Percentiles rank a stretch among this genome's conserved stretches.
phyloP scores from a whole-genome alignment of 2,888 invertebrate species.

The Leptopilina myrica region DNA sequence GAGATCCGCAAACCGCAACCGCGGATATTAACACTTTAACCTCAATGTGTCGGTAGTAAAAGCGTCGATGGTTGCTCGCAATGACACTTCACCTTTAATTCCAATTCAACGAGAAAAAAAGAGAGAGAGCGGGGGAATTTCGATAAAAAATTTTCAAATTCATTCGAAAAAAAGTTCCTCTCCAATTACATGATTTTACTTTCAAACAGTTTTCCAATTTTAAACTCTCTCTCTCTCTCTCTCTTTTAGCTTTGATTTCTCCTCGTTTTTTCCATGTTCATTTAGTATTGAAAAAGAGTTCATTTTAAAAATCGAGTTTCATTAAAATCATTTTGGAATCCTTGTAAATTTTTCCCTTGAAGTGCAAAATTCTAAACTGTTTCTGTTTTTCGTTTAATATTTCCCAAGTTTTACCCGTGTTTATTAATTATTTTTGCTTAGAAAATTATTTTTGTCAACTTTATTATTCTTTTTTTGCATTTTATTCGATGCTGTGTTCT shows the following conservation, averaged over 20 bases:
- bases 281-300: not conserved
- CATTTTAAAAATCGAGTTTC: too few species aligned
- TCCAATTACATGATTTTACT: slow-evolving; percentile 5
- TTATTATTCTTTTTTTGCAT: too few species aligned
- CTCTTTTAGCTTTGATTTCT: not conserved
- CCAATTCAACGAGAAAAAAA: not conserved
- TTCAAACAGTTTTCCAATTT: not conserved
- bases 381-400: too few species aligned
- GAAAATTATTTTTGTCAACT: too few species aligned
- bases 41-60: slow-evolving; percentile 13
- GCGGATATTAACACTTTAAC: slow-evolving; percentile 26
- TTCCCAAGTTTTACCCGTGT: too few species aligned
- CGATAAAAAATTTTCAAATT: slow-evolving; percentile 14
- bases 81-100: slow-evolving; percentile 32
- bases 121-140: not conserved
- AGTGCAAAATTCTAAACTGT: too few species aligned
- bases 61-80: not conserved
- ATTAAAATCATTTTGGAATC: too few species aligned
- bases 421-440: too few species aligned
- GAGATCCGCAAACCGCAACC: slow-evolving; percentile 36
- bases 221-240: not conserved
- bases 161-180: not conserved
- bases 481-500: too few species aligned
- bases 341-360: too few species aligned
- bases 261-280: not conserved